Base-by-base conservation (phyloP, 1,140 invertebrate genomes). In the Drosophila subobscura region DNA sequence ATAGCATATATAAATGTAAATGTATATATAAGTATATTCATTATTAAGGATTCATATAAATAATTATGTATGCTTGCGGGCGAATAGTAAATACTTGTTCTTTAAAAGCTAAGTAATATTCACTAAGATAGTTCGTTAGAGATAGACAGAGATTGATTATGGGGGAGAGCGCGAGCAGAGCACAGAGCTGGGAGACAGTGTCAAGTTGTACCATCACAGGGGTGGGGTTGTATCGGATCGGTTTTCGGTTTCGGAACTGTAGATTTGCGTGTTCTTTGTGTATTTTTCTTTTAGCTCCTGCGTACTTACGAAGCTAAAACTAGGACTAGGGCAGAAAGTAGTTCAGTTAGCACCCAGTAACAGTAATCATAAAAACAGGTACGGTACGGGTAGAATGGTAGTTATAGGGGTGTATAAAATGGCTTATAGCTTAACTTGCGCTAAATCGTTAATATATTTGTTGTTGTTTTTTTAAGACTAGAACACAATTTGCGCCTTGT, bases 291-390 rank as follows among this genome's bases (percentile, higher is more conserved):
- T 54, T 83, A 70, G 83, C 74, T 88, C 75, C 78, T 77, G 65
- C 73, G 71, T 65, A 78, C 81, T 86, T 88, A 76, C 37, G 60
- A 86, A 88, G 71, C 83, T 79, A 83, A 72, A 65, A 72, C 83
- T 86, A 86, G 72, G 45, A 47, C 61, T 67, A 63, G 83, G 74
- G 77, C 41, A 63, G 57, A 67, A 78, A 84, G 67, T 27, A 66
- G 56, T 70, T 52, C 60, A 64, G 61, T 37, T 37, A 66, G 74
- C 71, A 66, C 74, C 83, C 81, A 67, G 64, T 79, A 80, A 71
- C 60, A 77, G 49, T 74, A 77, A 46, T 61, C 52, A 27, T 14
- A 27, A 73, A 56, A 59, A 78, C 33, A 73, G 58, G 54, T 42
- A 44, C 50, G 58, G 50, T 42, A 44, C 50, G 40, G 44, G 27